phyloP scores from a whole-genome alignment of 2,888 invertebrate species.

The Drosophila fulvimacula region DNA sequence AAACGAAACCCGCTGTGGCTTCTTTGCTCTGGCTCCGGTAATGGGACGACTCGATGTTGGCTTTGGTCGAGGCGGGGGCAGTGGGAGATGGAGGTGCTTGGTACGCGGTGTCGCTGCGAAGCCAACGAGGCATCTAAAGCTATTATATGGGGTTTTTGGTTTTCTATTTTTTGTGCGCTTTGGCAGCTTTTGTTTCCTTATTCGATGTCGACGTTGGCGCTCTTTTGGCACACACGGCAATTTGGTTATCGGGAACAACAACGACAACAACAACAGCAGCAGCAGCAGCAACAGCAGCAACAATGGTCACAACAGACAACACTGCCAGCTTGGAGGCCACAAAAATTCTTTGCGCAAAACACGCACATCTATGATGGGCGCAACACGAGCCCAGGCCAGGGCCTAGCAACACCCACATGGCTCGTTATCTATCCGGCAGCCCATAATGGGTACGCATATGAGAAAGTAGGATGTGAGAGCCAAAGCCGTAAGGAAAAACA shows the following conservation, averaged over 20 bases:
- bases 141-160: constrained; percentile 63
- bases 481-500: constrained; percentile 28
- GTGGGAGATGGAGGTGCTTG: constrained; percentile 61
- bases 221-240: constrained; percentile 59
- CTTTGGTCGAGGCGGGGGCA: not conserved
- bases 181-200: constrained; percentile 41
- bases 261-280: not conserved
- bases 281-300: constrained; percentile 4
- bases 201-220: constrained; percentile 37
- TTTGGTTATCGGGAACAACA: constrained; percentile 58
- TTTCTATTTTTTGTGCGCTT: constrained; percentile 36
- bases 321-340: constrained; percentile 47
- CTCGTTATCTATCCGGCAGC: constrained; percentile 63
- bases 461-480: constrained; percentile 45
- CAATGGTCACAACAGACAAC: constrained; percentile 21
- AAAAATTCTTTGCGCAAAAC: constrained; percentile 59
- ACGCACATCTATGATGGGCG: constrained; percentile 50
- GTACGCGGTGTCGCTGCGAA: constrained; percentile 70
- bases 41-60: constrained; percentile 47
- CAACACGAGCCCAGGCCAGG: constrained; percentile 4
- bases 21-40: constrained; percentile 30
- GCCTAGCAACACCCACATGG: constrained; percentile 55
- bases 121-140: constrained; percentile 41
- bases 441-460: constrained; percentile 67
- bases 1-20: constrained; percentile 10